Conservation (phyloP, 2,888 invertebrate species). For the Coenonympha glycerion region DNA sequence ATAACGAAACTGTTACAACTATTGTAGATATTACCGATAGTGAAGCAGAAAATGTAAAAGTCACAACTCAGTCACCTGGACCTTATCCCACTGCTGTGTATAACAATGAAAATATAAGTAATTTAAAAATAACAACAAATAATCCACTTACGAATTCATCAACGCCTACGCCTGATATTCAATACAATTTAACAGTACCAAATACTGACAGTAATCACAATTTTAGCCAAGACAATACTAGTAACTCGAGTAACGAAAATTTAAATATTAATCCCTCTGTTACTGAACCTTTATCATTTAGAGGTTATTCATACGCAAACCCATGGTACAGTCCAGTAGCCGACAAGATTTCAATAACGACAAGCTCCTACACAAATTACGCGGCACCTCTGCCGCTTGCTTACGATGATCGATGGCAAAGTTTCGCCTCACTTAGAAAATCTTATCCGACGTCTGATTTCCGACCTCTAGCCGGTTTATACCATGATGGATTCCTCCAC, state of each 20-base stretch:
- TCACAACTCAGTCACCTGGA: conserved; percentile 22
- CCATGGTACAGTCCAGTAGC: conserved; percentile 43
- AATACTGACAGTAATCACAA: conserved; percentile 31
- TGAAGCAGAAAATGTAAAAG: conserved; percentile 15
- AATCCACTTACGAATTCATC: conserved; percentile 22
- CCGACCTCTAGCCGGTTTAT: conserved; percentile 62
- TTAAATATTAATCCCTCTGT: conserved; percentile 1
- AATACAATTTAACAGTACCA: conserved; percentile 31
- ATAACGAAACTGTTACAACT: conserved; percentile 10
- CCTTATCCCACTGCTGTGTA: conserved; percentile 35
- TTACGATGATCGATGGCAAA: conserved; percentile 53
- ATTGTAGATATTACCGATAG: conserved; percentile 15
- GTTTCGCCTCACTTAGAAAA: conserved; percentile 41
- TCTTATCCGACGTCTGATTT: conserved; percentile 44
- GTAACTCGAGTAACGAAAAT: neutral
- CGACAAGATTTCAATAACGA: conserved; percentile 57
- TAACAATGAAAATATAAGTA: conserved; percentile 31
- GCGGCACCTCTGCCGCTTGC: conserved; percentile 41
- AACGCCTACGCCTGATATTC: conserved; percentile 27
- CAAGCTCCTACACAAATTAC: conserved; percentile 38
- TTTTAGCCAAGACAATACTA: conserved; percentile 30
- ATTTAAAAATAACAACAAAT: conserved; percentile 33
- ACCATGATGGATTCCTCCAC: conserved; percentile 65
- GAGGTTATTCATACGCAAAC: conserved; percentile 38
- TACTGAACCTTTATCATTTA: conserved; percentile 1